Evolutionary conservation across 2,888 invertebrate species (phyloP).

Genomic region (Atethmia centrago): DNA sequence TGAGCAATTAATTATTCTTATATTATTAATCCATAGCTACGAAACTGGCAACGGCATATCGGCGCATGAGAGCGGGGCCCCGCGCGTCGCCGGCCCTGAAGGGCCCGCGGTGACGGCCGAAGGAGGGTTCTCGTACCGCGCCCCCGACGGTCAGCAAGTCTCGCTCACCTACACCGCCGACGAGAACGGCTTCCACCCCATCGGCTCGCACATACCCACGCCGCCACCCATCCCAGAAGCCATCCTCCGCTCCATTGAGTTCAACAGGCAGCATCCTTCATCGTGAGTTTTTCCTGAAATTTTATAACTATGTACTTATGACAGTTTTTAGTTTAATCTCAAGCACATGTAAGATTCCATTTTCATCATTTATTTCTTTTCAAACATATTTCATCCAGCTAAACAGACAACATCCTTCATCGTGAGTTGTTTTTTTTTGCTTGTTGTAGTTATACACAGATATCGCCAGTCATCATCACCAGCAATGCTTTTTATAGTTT

Average conservation of each 20-base stretch:
- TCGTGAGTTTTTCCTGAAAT: no score
- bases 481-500: background rate
- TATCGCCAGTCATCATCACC: background rate
- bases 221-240: constrained; percentile 90
- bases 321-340: no score
- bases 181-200: constrained; percentile 92
- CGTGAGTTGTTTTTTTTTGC: background rate
- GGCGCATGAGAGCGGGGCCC: constrained; percentile 89
- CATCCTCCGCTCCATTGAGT: constrained; percentile 86
- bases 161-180: constrained; percentile 92
- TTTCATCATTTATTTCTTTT: no score
- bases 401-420: constrained; percentile 79
- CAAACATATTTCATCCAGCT: no score
- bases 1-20: background rate
- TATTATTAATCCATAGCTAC: constrained; percentile 75
- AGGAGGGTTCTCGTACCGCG: constrained; percentile 92
- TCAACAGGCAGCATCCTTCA: constrained; percentile 79
- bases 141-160: constrained; percentile 91
- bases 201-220: constrained; percentile 90
- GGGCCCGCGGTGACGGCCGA: constrained; percentile 89
- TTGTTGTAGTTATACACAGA: background rate
- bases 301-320: no score
- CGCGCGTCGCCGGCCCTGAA: constrained; percentile 88
- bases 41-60: constrained; percentile 91
- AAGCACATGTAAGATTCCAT: no score